phyloP scores from a whole-genome alignment of 1,140 invertebrate species.

The Halictus rubicundus region DNA sequence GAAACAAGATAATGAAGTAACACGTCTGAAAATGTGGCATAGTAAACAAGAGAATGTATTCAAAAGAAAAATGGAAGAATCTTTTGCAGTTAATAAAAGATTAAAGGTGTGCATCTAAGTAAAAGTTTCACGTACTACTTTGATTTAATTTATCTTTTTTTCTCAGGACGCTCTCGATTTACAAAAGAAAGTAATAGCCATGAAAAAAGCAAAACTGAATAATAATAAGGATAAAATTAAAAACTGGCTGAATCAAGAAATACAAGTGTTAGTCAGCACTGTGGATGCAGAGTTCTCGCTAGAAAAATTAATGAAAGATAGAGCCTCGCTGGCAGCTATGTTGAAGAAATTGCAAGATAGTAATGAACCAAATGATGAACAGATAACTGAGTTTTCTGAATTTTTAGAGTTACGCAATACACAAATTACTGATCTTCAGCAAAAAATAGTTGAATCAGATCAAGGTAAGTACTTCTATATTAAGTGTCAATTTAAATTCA shows the following conservation, averaged over 20 bases:
- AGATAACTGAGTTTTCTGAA: slow-evolving; percentile 83
- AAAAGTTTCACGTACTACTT: background rate
- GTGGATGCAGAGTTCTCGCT: slow-evolving; percentile 89
- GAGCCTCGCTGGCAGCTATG: slow-evolving; percentile 81
- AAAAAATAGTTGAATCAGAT: slow-evolving; percentile 89
- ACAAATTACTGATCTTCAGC: slow-evolving; percentile 92
- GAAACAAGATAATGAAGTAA: slow-evolving; percentile 90
- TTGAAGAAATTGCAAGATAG: slow-evolving; percentile 79
- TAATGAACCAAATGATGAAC: slow-evolving; percentile 66
- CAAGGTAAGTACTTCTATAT: slow-evolving; percentile 79
- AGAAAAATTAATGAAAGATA: slow-evolving; percentile 88
- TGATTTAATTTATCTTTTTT: slow-evolving; percentile 26
- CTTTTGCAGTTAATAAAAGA: slow-evolving; percentile 89
- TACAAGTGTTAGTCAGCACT: slow-evolving; percentile 88
- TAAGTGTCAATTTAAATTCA: background rate
- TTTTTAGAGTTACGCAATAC: slow-evolving; percentile 87
- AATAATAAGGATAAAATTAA: slow-evolving; percentile 79
- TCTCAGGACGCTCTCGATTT: slow-evolving; percentile 83
- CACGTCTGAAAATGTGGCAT: slow-evolving; percentile 88
- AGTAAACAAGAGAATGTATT: slow-evolving; percentile 91
- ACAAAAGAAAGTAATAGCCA: slow-evolving; percentile 80
- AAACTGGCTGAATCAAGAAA: slow-evolving; percentile 85
- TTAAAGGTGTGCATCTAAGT: slow-evolving; percentile 81
- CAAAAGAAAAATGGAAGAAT: slow-evolving; percentile 93
- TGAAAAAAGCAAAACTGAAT: slow-evolving; percentile 77